Evolutionary conservation across 2,113 vertebrate species (phyloP), one percentile per base, ranked within the genome.

Genomic region (Triplophysa siluroides): DNA sequence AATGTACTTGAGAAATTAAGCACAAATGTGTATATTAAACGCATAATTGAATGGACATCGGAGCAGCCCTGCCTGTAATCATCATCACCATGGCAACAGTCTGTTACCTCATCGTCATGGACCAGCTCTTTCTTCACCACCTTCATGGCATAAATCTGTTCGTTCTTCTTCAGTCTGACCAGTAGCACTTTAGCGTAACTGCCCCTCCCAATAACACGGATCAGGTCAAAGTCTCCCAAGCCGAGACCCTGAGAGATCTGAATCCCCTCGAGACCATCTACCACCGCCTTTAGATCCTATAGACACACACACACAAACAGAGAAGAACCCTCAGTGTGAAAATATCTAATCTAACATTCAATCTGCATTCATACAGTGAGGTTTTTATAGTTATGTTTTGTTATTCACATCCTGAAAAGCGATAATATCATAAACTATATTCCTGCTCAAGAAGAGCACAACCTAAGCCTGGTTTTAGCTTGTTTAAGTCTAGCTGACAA

Each of bases 81-180:
- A 23, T 56, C 43, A 61, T 19, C 61, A 11, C 45, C 56, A 1
- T 24, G 56, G 45, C 23, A 50, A 16, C 18, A 61, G 38, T 47
- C 33, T 14, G 93, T 90, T 88, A 97, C 97, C 96, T 99, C 97
- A 0, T 99, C 98, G 0, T 99, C 98, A 0, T 99, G 96, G 64
- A 99, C 98, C 86, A 99, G 90, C 85, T 99, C 98, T 89, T 99
- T 99, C 89, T 99, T 99, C 86, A 99, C 97, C 81, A 99, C 98
- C 89, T 99, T 99, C 98, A 99, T 99, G 84, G 98, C 98, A 1
- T 96, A 99, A 45, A 95, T 87, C 75, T 97, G 95, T 66, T 96
- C 95, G 0, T 96, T 96, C 92, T 99, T 99, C 93, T 98, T 98
- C 66, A 99, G 92, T 63, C 97, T 92, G 26, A 99, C 98, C 86